Conservation (phyloP, 2,797 vertebrate genomes). For the Pempheris klunzingeri region DNA sequence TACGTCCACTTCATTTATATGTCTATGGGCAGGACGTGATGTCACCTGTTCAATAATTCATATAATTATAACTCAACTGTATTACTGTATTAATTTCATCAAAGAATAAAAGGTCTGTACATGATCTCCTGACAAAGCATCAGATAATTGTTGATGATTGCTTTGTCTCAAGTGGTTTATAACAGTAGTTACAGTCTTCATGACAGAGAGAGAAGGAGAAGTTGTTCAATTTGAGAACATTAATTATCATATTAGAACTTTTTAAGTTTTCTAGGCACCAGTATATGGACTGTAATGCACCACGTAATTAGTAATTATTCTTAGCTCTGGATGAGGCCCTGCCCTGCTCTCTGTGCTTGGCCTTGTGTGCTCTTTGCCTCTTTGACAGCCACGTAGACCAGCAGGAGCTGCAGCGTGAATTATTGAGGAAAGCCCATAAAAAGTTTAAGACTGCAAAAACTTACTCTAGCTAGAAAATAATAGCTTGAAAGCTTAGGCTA, state of each 20-base stretch:
- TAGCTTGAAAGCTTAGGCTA: neutral
- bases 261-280: slow-evolving; percentile 13
- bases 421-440: slow-evolving; percentile 57
- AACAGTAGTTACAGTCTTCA: neutral
- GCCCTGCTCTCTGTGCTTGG: slow-evolving; percentile 38
- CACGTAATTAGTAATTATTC: slow-evolving; percentile 50
- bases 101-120: neutral
- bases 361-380: slow-evolving; percentile 44
- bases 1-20: no score
- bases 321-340: slow-evolving; percentile 36
- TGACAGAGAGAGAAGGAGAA: neutral
- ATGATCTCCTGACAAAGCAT: no score
- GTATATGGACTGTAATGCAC: slow-evolving; percentile 27
- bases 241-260: slow-evolving; percentile 15
- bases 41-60: no score
- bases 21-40: no score
- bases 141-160: no score
- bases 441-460: slow-evolving; percentile 31
- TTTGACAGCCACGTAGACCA: slow-evolving; percentile 52
- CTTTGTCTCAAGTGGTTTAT: neutral
- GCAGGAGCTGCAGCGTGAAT: slow-evolving; percentile 57
- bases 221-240: slow-evolving; percentile 2
- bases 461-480: neutral
- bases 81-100: no score
- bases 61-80: neutral